Base-by-base conservation (phyloP, 2,113 vertebrate genomes). In the Melierax canorus region DNA sequence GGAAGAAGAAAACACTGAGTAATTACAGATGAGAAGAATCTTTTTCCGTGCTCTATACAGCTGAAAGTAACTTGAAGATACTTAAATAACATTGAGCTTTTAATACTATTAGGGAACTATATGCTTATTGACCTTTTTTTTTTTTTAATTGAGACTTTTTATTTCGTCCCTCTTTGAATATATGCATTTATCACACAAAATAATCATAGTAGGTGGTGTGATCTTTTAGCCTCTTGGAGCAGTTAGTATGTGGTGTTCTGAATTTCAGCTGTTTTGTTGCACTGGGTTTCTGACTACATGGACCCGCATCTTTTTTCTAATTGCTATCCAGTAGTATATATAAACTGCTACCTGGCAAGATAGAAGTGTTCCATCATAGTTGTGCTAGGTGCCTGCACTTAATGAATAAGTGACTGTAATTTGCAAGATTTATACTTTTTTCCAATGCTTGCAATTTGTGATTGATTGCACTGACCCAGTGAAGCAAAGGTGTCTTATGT, bases 171-270 rank as follows among this genome's bases (percentile, higher is more conserved):
- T 68, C 26, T 78, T 43, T 41, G 20, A 68, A 74, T 78, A 29
- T 34, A 15, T 36, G 5, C 11, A 2, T 82, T 74, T 59, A n/a
- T 82, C 43, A 24, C 30, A 36, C 34, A 43, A 67, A 94, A 64
- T 63, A 86, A 24, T 34, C 12, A 22, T 6, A 69, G 46, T 19
- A 19, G 29, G 4, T 56, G 20, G 56, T 83, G 34, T 62, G 34
- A 19, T 53, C 11, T 58, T 66, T 6, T 62, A 39, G 55, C 10
- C 16, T 58, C 38, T 90, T 58, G n/a, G 46, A 71, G 63, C 24
- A 60, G 13, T 46, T 69, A 21, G 12, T 32, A 3, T 48, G 12
- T 68, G 0, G 0, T 39, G 19, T 62, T 87, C 50, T 0, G 1
- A 10, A 81, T 73, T 81, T 63, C 32, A 16, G 2, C 41, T 51